A percentile compares a stretch with the other conserved stretches of the same genome.
These are phyloP conservation scores for Nesogale talazaci DNA, from an alignment of 2,113 vertebrate genomes.

Conservation along the genomic window DNA sequence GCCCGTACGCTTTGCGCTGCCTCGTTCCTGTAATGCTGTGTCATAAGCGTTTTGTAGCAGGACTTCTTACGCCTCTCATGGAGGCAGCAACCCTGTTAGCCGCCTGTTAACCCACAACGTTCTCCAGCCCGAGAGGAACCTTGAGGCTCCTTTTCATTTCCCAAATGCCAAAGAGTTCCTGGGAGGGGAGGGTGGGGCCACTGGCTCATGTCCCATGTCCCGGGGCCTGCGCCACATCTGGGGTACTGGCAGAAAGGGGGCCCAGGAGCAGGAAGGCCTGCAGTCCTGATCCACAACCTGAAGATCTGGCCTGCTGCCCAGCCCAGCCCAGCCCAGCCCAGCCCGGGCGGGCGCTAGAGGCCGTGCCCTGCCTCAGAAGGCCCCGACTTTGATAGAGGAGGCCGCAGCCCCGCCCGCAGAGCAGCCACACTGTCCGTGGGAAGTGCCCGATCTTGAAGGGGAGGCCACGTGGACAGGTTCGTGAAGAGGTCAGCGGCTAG, in stretches of 20 bases:
- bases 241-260: neutral
- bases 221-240: neutral
- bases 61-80: neutral
- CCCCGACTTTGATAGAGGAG: neutral
- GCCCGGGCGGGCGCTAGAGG: neutral
- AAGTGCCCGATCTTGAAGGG: neutral
- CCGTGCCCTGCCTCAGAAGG: neutral
- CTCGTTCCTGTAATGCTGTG: neutral
- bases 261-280: neutral
- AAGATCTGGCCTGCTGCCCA: neutral
- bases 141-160: neutral
- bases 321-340: no score
- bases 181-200: no score
- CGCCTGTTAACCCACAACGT: neutral
- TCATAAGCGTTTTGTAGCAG: neutral
- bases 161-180: no score
- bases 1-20: no score
- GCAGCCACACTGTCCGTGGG: neutral
- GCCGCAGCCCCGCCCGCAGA: neutral
- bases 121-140: neutral
- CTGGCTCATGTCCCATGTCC: neutral
- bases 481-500: neutral
- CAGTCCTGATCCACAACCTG: neutral
- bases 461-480: neutral
- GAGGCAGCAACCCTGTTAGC: neutral